These are phyloP conservation scores for Philereme vetulata DNA, from an alignment of 2,888 invertebrate genomes.

Conservation along the genomic window DNA sequence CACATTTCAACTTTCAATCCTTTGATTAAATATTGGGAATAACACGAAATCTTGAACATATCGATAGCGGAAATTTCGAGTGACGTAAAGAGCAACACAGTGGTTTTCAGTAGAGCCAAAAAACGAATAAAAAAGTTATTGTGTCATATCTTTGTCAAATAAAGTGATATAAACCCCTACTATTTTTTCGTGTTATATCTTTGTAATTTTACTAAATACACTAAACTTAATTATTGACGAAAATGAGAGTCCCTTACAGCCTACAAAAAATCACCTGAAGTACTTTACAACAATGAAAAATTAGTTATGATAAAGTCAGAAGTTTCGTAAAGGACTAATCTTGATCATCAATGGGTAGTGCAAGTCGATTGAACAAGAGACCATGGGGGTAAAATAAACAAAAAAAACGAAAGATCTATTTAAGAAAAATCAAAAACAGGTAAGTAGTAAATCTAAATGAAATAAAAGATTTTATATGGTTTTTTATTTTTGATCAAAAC, in stretches of 20 bases:
- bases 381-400: slow-evolving; percentile 4
- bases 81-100: too few species aligned
- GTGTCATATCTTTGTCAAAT: too few species aligned
- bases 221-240: slow-evolving; percentile 9
- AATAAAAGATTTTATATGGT: not conserved
- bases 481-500: slow-evolving; percentile 6
- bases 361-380: slow-evolving; percentile 5
- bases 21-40: too few species aligned
- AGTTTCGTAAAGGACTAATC: slow-evolving; percentile 7
- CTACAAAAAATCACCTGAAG: slow-evolving; percentile 7
- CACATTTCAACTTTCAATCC: too few species aligned
- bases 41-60: too few species aligned
- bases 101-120: too few species aligned
- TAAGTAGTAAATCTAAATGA: slow-evolving; percentile 5
- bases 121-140: too few species aligned
- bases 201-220: slow-evolving; percentile 11
- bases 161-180: too few species aligned
- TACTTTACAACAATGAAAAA: slow-evolving; percentile 4
- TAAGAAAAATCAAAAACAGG: slow-evolving; percentile 6
- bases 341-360: slow-evolving; percentile 3
- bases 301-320: slow-evolving; percentile 8
- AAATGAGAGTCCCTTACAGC: slow-evolving; percentile 14
- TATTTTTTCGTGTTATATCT: slow-evolving; percentile 15
- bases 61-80: too few species aligned
- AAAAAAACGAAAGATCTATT: slow-evolving; percentile 4